phyloP scores from a whole-genome alignment of 2,797 vertebrate genomes.

The Anisognathus igniventris region DNA sequence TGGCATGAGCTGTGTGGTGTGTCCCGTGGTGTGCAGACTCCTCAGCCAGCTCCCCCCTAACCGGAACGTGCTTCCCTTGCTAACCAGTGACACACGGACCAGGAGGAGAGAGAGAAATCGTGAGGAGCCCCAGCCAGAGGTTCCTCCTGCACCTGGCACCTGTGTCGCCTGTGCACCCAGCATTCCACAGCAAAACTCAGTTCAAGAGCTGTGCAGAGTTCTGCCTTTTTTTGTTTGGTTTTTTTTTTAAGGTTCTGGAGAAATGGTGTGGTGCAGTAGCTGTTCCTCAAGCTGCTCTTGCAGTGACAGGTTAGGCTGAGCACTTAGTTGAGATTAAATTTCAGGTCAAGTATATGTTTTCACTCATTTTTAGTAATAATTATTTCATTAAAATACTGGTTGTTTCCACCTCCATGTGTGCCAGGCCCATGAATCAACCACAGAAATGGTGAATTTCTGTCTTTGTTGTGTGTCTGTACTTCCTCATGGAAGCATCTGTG shows the following conservation, averaged over 20 bases:
- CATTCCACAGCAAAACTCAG: not conserved
- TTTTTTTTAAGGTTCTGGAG: not conserved
- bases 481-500: not conserved
- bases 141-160: not conserved
- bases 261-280: not conserved
- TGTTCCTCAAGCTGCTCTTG: not conserved
- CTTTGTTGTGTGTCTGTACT: not conserved
- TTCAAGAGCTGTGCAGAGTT: not conserved
- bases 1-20: slow-evolving; percentile 35
- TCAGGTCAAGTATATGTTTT: not conserved
- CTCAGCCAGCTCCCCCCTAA: not conserved
- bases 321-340: not conserved
- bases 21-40: not conserved
- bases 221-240: not conserved
- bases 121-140: not conserved
- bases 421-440: not conserved
- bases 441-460: not conserved
- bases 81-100: not conserved
- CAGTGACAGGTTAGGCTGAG: not conserved
- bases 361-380: not conserved
- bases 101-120: slow-evolving; percentile 51
- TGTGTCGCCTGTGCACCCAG: not conserved
- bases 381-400: not conserved
- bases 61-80: not conserved
- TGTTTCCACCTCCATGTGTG: rapidly evolving